Conservation (phyloP, 2,113 vertebrate genomes). For the Marcusenius ussheri region DNA sequence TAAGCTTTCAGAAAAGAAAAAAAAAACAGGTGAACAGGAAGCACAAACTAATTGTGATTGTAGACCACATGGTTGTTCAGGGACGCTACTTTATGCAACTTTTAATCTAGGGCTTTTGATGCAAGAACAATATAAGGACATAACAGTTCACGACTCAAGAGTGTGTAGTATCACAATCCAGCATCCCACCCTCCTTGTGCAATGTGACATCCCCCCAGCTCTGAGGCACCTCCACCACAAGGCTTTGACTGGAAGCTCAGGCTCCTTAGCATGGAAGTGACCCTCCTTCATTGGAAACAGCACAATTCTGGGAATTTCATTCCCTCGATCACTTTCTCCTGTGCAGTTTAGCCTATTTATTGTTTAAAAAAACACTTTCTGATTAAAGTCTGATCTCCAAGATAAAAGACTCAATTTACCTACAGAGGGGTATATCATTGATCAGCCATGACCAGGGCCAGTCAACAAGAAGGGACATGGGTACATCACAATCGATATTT, state of each 20-base stretch:
- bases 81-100: background rate
- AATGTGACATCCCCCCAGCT: background rate
- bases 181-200: background rate
- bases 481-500: background rate
- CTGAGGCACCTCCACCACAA: background rate
- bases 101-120: background rate
- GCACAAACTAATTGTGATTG: background rate
- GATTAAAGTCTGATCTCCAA: background rate
- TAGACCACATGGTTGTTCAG: background rate
- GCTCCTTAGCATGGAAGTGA: background rate
- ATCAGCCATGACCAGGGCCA: background rate
- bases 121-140: background rate
- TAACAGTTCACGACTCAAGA: background rate
- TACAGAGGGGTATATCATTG: background rate
- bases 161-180: background rate
- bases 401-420: background rate
- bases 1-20: background rate
- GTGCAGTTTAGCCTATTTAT: background rate
- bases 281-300: background rate
- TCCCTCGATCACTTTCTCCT: background rate
- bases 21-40: background rate
- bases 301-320: background rate
- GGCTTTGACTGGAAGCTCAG: background rate
- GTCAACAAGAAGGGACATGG: background rate
- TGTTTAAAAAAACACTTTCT: background rate